Evolutionary conservation across 1,140 invertebrate genomes (phyloP).

Genomic region (Melipona quadrifasciata): DNA sequence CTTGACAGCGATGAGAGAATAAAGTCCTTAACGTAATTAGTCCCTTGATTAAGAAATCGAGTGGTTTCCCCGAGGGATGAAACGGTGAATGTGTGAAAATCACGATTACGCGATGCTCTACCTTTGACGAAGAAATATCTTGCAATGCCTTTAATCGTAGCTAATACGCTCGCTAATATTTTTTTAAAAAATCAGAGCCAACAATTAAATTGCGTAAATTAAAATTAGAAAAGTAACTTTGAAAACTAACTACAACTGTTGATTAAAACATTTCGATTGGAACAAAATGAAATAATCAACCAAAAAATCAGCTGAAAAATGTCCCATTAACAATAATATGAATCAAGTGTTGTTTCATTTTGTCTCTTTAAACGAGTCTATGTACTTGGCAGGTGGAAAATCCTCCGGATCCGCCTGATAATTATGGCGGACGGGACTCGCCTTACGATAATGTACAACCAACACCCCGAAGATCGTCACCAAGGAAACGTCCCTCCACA

Average conservation of each 20-base stretch:
- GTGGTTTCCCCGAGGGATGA: neutral
- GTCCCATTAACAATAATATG: neutral
- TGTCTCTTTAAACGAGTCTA: neutral
- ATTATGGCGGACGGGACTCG: conserved; percentile 81
- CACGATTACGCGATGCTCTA: neutral
- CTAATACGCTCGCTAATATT: neutral
- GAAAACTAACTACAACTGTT: neutral
- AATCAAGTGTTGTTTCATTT: neutral
- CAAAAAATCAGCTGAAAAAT: neutral
- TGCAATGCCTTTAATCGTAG: neutral
- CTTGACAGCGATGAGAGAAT: conserved; percentile 1
- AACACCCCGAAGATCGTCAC: conserved; percentile 72
- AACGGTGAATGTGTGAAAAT: neutral
- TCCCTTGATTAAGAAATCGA: conserved; percentile 12
- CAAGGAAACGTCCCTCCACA: conserved; percentile 74
- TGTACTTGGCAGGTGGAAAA: conserved; percentile 73
- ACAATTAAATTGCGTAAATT: no score
- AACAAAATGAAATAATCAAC: neutral
- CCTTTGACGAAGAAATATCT: neutral
- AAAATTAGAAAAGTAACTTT: neutral
- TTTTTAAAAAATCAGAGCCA: neutral
- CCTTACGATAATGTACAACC: conserved; percentile 86
- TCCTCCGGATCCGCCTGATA: conserved; percentile 76
- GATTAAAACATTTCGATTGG: no score
- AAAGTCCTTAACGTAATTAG: neutral